These are phyloP conservation scores for Campoletis raptor DNA, from an alignment of 2,888 invertebrate species.

Conservation along the genomic window DNA sequence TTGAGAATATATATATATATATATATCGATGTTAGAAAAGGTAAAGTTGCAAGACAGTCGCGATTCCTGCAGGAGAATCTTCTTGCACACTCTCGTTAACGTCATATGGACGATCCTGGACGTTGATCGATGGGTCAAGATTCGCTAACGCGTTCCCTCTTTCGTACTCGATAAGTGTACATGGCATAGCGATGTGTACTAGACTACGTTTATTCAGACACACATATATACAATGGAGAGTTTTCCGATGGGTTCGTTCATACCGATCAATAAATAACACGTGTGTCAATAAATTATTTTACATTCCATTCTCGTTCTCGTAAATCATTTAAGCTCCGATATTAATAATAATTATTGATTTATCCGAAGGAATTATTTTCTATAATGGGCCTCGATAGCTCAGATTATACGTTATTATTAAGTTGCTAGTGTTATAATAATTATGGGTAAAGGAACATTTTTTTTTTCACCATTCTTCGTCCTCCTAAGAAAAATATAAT, in stretches of 20 bases:
- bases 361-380: slow-evolving; percentile 35
- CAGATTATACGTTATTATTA: slow-evolving; percentile 48
- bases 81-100: slow-evolving; percentile 75
- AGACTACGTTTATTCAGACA: neutral
- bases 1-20: neutral
- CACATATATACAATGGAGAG: neutral
- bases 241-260: slow-evolving; percentile 56
- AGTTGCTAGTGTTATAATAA: slow-evolving; percentile 45
- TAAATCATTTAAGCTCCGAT: slow-evolving; percentile 71
- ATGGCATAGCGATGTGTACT: slow-evolving; percentile 1
- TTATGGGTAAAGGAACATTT: neutral
- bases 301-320: slow-evolving; percentile 60
- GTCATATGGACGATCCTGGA: slow-evolving; percentile 74
- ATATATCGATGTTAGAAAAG: neutral
- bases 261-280: slow-evolving; percentile 70
- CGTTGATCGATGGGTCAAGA: slow-evolving; percentile 75
- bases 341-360: slow-evolving; percentile 65
- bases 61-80: slow-evolving; percentile 53
- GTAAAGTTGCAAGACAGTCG: slow-evolving; percentile 25
- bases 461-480: neutral
- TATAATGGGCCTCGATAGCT: slow-evolving; percentile 58
- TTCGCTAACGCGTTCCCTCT: slow-evolving; percentile 58
- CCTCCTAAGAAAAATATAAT: neutral
- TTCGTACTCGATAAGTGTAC: slow-evolving; percentile 36
- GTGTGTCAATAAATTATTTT: slow-evolving; percentile 61